These are phyloP conservation scores for Piaya cayana DNA, from an alignment of 2,113 vertebrate species.

Conservation along the genomic window DNA sequence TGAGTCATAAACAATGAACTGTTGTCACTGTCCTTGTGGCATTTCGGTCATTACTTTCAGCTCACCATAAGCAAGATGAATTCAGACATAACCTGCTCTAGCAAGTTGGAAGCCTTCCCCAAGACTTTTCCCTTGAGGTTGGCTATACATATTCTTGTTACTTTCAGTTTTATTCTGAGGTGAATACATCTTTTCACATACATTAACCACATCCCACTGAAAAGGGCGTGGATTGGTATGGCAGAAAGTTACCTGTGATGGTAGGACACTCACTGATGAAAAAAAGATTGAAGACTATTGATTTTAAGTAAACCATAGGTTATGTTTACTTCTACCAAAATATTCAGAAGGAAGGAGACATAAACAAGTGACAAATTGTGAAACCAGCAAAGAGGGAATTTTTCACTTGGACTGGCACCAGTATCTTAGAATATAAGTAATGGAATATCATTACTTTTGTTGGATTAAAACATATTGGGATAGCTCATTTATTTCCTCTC, in stretches of 20 bases:
- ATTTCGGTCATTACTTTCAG: neutral
- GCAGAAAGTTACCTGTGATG: neutral
- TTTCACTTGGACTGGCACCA: neutral
- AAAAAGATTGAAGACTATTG: neutral
- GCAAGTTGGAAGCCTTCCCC: neutral
- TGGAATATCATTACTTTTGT: neutral
- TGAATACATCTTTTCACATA: neutral
- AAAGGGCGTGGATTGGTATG: neutral
- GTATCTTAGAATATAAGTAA: neutral
- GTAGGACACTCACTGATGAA: neutral
- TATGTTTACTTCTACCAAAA: neutral
- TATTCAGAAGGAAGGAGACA: neutral
- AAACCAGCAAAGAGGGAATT: neutral
- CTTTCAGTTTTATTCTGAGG: neutral
- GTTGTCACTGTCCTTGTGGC: neutral
- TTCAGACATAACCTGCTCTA: neutral
- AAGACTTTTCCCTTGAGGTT: neutral
- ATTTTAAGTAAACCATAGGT: neutral
- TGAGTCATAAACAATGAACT: neutral
- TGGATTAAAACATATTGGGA: neutral
- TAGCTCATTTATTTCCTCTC: slow-evolving; percentile 24
- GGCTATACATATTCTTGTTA: neutral
- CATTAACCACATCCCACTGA: neutral
- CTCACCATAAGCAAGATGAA: neutral
- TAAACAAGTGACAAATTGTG: neutral